Evolutionary conservation across 2,888 invertebrate genomes (phyloP), one percentile per base, ranked within the genome.

Genomic region (Latrodectus hesperus): DNA sequence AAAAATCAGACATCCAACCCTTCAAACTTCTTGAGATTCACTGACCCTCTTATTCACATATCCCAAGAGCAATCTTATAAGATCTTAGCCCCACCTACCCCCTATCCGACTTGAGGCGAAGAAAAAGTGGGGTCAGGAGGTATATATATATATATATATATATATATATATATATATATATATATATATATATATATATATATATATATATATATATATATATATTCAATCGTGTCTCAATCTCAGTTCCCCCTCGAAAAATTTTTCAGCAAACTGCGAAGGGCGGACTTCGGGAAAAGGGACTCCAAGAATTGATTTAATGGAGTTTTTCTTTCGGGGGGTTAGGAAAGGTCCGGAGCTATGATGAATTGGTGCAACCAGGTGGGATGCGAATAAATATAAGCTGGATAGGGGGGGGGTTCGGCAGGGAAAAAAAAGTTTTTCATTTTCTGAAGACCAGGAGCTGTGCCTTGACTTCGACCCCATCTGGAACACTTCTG

Each of bases 361-460:
- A 64, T 86, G 86, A 86, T 86, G 76, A 86, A 86, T 86, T 81
- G 80, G 49, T 64, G 64, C 76, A 70, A 86, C 86, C 86, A 86
- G 86, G 86, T 86, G 86, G 86, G 86, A 76, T 65, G 22, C 86
- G 81, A 72, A 73, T 78, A 70, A 70, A 65, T 9, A 70, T 26
- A 38, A 38, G 51, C 67, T 38, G 67, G 82, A 51, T 14, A 22
- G 71, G 67, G 77, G 80, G 67, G 11, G 49, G 65, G 49, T 4
- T 22, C 60, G 6, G 53, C n/a, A 55, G 11, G 16, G 55, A 14
- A 60, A 12, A 9, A 38, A 16, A 16, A 16, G 12, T 60, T 49
- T 70, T 38, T 68, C 26, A 17, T 52, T 65, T 67, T 68, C 12
- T 53, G 77, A 84, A 78, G 84, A 78, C 83, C 83, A 83, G 83